phyloP scores from a whole-genome alignment of 30 jellyfish, hydroid and myxozoan species.

The Pseudorhiza aurosa region DNA sequence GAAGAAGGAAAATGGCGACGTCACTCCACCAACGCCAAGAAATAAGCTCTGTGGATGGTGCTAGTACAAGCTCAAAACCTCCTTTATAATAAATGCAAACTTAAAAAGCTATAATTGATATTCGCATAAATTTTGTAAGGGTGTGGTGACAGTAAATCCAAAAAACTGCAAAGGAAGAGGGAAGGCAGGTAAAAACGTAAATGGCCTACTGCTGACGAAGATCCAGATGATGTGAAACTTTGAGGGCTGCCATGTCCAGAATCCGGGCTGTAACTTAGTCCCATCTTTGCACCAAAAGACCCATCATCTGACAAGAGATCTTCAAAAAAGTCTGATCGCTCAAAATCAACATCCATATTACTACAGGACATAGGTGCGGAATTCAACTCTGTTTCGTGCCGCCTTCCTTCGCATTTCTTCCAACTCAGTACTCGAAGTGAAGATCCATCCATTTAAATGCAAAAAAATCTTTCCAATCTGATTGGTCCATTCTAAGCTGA shows the following conservation, averaged over 20 bases:
- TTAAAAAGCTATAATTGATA: too few species aligned
- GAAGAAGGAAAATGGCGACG: too few species aligned
- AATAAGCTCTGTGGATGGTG: too few species aligned
- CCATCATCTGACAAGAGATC: constrained; percentile 58
- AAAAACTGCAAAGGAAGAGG: too few species aligned
- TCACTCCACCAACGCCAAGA: too few species aligned
- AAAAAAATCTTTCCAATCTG: constrained; percentile 9
- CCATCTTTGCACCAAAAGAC: constrained; percentile 53
- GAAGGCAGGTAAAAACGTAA: background rate
- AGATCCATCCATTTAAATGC: background rate
- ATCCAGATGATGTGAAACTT: constrained; percentile 46
- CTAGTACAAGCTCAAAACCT: too few species aligned
- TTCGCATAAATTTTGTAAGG: too few species aligned
- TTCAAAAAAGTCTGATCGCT: constrained; percentile 53
- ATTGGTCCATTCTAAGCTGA: constrained; percentile 24
- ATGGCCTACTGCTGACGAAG: constrained; percentile 70
- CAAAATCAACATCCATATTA: constrained; percentile 60
- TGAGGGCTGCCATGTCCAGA: constrained; percentile 97
- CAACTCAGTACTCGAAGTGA: too few species aligned
- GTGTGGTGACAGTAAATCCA: too few species aligned
- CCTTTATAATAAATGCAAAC: too few species aligned
- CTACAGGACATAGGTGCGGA: background rate
- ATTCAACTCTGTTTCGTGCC: background rate
- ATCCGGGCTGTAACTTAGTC: constrained; percentile 58
- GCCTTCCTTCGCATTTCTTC: too few species aligned